Base-by-base conservation (phyloP, 2,888 invertebrate species). In the Carpatolechia fugitivella region DNA sequence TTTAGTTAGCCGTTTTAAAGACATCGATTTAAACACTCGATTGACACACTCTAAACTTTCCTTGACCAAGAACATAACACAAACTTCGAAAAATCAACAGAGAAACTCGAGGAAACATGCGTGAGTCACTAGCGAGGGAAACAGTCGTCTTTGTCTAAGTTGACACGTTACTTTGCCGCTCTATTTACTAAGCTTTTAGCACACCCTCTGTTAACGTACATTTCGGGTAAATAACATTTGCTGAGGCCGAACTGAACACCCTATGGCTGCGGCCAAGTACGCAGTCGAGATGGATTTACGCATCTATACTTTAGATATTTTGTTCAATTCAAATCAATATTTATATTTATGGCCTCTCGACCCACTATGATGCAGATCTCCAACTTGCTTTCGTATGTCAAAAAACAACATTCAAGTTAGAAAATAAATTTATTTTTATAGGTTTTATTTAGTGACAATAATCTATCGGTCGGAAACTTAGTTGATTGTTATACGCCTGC, bases 131-230 rank as follows among this genome's bases (percentile, higher is more conserved):
- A 18, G 40, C 64, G 59, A 71, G 69, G 72, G 70, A 75, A 81
- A 84, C 80, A 84, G 75, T 70, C 74, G 69, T 77, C 85, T 80
- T 85, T 87, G 85, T 87, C 82, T 82, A 76, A 69, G 76, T 82
- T 82, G 84, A 83, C 82, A 79, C 72, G 80, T 87, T 82, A 85
- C 86, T 85, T 84, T 81, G 78, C 74, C 72, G 76, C 62, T 78
- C 72, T 89, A 81, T 89, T 89, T 83, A 82, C 87, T 74, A 82
- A 79, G 83, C 87, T 89, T 88, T 87, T 89, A 89, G 82, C 84
- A 72, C 78, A 70, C 82, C 86, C 84, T 77, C 74, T 66, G 72
- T 68, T 72, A 74, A 73, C 73, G 74, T 76, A 73, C 78, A 78
- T 75, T 81, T 77, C 70, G 73, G 68, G 75, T 72, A 84, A 85